A percentile compares a stretch with the other conserved stretches of the same genome.
Conservation (phyloP, 2,113 vertebrate genomes). For the Notarius lentiginosus region DNA sequence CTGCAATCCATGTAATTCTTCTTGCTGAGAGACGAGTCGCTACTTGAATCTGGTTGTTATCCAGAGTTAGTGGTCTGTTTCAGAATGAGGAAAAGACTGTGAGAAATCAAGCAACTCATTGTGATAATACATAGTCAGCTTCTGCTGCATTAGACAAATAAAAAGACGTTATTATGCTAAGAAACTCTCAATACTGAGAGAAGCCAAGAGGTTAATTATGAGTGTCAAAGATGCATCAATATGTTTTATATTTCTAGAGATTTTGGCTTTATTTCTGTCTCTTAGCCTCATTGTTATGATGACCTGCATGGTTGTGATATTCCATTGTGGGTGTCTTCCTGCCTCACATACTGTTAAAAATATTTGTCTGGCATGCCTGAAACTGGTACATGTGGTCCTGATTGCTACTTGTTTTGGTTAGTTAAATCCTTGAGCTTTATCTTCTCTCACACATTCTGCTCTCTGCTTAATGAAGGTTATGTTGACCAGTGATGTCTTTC, state of each 20-base stretch:
- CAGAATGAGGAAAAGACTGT: slow-evolving; percentile 15
- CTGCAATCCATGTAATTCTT: slow-evolving; percentile 65
- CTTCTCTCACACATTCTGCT: too few relatives aligned
- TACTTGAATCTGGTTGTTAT: slow-evolving; percentile 58
- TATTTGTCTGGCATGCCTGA: too few relatives aligned
- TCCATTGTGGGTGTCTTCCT: neutral
- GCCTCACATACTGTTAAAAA: too few relatives aligned
- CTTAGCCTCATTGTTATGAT: neutral
- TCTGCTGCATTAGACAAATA: neutral
- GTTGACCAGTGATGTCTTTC: too few relatives aligned
- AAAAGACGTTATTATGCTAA: neutral
- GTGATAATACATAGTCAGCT: neutral
- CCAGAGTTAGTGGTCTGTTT: slow-evolving; percentile 23
- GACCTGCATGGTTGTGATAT: neutral
- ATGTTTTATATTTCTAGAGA: neutral
- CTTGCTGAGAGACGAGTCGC: slow-evolving; percentile 71
- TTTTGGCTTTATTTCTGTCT: neutral
- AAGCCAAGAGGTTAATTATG: neutral
- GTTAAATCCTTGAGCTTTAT: too few relatives aligned
- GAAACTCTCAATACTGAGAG: neutral
- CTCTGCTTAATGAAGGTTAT: too few relatives aligned
- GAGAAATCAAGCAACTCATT: neutral
- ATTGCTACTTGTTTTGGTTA: too few relatives aligned
- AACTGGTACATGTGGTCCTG: too few relatives aligned
- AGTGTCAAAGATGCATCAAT: neutral